A percentile compares a stretch with the other conserved stretches of the same genome.
These are phyloP conservation scores for Pseudococcus jackbeardsleyi DNA, from an alignment of 2,888 invertebrate species.

Conservation along the genomic window DNA sequence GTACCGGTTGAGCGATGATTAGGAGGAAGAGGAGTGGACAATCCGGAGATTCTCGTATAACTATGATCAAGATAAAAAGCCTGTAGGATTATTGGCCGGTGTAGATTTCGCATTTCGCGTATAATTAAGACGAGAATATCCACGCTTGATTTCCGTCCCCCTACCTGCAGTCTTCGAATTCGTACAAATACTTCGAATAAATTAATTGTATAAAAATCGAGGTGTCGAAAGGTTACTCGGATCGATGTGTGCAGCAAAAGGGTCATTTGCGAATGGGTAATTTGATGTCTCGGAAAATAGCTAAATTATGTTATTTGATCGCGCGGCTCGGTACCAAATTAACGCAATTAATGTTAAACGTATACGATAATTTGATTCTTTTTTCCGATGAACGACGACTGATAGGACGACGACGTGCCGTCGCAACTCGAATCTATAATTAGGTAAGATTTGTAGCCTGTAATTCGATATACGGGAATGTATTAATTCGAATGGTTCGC, in stretches of 20 bases:
- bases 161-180: background rate
- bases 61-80: background rate
- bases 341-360: background rate
- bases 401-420: background rate
- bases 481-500: constrained; percentile 6
- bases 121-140: background rate
- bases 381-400: background rate
- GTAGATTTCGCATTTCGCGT: background rate
- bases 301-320: constrained; percentile 6
- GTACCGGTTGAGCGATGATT: background rate
- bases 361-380: background rate
- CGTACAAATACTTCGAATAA: background rate
- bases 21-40: background rate
- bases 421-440: constrained; percentile 25
- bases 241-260: background rate
- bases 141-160: background rate
- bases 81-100: background rate
- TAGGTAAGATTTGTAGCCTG: constrained; percentile 8
- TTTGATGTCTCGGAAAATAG: background rate
- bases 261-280: background rate
- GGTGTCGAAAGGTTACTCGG: background rate
- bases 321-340: background rate
- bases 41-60: background rate
- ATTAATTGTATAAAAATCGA: background rate
- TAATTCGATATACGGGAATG: background rate